These are phyloP conservation scores for Drosophila bunnanda DNA, from an alignment of 2,888 invertebrate genomes.

Conservation along the genomic window DNA sequence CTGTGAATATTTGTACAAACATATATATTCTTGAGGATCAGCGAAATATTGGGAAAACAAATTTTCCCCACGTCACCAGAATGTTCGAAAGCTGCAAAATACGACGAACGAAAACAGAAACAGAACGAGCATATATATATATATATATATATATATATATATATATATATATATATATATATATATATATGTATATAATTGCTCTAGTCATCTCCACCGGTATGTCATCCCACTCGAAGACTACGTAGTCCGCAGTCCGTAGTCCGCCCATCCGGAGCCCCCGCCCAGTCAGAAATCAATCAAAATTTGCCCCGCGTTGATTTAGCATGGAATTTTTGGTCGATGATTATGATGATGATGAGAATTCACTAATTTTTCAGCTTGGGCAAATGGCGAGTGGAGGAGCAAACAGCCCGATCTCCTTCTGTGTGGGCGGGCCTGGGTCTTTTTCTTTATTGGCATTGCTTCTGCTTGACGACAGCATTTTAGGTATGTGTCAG, in stretches of 20 bases:
- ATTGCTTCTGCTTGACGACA: conserved; percentile 34
- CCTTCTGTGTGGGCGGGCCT: conserved; percentile 23
- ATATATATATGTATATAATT: conserved; percentile 2
- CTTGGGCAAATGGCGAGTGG: conserved; percentile 57
- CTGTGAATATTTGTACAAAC: background rate
- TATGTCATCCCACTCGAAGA: conserved; percentile 44
- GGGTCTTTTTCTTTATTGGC: conserved; percentile 18
- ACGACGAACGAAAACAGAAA: conserved; percentile 4
- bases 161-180: background rate
- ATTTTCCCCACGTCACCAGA: conserved; percentile 38
- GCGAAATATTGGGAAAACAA: conserved; percentile 25
- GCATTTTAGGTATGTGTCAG: conserved; percentile 31
- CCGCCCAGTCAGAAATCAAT: conserved; percentile 61
- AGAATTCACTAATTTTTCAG: conserved; percentile 67
- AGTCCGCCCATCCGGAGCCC: conserved; percentile 15
- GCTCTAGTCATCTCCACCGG: conserved; percentile 32
- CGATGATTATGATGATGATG: conserved; percentile 53
- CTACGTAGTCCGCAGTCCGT: conserved; percentile 14
- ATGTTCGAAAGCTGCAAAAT: conserved; percentile 27
- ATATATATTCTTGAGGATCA: conserved; percentile 1
- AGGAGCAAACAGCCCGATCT: conserved; percentile 11
- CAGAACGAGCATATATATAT: background rate
- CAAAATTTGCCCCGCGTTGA: conserved; percentile 65
- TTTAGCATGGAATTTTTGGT: conserved; percentile 72
- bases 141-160: background rate